Evolutionary conservation across 30 jellyfish, hydroid and myxozoan genomes (phyloP).

Genomic region (Clytia hemisphaerica): DNA sequence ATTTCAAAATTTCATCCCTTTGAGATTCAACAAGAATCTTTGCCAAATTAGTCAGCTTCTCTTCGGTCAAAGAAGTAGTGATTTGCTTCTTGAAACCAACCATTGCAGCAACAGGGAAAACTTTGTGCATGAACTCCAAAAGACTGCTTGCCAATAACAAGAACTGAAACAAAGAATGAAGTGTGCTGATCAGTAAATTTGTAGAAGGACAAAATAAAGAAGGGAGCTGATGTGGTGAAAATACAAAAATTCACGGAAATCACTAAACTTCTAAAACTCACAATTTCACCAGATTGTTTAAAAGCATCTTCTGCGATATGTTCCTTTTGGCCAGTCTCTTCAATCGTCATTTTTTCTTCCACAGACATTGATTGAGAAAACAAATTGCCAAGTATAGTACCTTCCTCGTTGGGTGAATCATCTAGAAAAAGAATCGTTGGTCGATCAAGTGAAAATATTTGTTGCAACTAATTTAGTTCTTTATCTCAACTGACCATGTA

Average conservation of each 20-base stretch:
- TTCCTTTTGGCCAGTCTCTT: constrained; percentile 22
- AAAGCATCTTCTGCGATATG: constrained; percentile 54
- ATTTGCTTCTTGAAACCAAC: constrained; percentile 35
- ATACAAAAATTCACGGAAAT: not conserved
- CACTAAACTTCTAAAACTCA: constrained; percentile 6
- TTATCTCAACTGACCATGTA: no score
- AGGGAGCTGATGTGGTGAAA: not conserved
- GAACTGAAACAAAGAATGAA: constrained; percentile 26
- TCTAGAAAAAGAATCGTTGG: not conserved
- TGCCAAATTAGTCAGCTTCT: constrained; percentile 42
- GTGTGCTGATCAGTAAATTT: not conserved
- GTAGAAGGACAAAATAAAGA: not conserved
- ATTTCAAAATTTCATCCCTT: not conserved
- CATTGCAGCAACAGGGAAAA: constrained; percentile 50
- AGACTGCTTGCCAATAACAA: constrained; percentile 67
- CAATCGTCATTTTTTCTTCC: constrained; percentile 19
- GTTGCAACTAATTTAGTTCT: no score
- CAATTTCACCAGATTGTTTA: constrained; percentile 84
- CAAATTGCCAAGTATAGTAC: constrained; percentile 64
- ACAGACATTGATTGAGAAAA: constrained; percentile 34
- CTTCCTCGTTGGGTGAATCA: constrained; percentile 55
- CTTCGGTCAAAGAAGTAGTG: constrained; percentile 26
- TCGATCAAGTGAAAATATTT: no score
- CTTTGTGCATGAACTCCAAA: constrained; percentile 49
- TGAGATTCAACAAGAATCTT: not conserved